Percentiles rank a stretch among this genome's conserved stretches.
phyloP scores from a whole-genome alignment of 2,888 invertebrate species.

The Eustalomyia histrio region DNA sequence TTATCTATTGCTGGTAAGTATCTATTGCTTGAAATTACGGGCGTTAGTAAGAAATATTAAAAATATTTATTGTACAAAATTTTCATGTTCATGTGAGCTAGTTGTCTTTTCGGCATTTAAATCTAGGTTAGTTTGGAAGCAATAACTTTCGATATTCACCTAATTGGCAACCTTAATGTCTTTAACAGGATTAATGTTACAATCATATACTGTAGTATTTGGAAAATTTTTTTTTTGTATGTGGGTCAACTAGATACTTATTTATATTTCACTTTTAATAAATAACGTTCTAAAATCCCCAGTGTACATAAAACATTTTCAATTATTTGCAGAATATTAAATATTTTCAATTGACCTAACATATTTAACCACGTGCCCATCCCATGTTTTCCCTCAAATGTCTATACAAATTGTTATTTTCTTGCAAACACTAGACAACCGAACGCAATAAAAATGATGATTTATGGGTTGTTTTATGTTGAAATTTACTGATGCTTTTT shows the following conservation, averaged over 20 bases:
- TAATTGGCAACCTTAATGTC: no score
- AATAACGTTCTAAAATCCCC: conserved; percentile 43
- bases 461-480: conserved; percentile 77
- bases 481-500: conserved; percentile 74
- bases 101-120: no score
- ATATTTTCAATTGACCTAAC: conserved; percentile 63
- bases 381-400: conserved; percentile 64
- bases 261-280: conserved; percentile 12
- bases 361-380: conserved; percentile 66
- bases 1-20: no score
- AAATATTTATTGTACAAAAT: no score
- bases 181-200: no score
- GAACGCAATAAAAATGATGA: conserved; percentile 73
- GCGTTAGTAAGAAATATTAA: no score
- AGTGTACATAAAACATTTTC: conserved; percentile 55
- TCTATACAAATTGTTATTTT: conserved; percentile 65
- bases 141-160: no score
- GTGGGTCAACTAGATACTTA: not conserved
- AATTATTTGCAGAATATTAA: conserved; percentile 62
- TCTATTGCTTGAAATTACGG: no score
- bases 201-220: no score
- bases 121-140: no score
- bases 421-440: conserved; percentile 43
- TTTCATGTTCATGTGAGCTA: no score
- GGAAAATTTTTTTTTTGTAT: not conserved